These are phyloP conservation scores for Aphodius sticticus DNA, from an alignment of 2,888 invertebrate genomes.

Conservation along the genomic window DNA sequence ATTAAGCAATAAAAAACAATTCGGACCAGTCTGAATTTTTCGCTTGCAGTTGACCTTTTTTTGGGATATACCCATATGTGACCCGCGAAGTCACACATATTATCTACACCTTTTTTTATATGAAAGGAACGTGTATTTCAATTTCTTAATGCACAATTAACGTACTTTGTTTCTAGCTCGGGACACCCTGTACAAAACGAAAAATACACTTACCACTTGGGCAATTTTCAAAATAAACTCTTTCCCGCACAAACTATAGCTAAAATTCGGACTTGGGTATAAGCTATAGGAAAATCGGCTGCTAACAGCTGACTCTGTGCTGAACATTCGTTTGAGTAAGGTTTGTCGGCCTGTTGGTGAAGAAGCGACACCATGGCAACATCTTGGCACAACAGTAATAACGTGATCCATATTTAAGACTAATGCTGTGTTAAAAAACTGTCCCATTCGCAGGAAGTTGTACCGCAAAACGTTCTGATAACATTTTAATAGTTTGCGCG, in stretches of 20 bases:
- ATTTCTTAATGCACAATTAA: neutral
- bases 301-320: conserved; percentile 46
- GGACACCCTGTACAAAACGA: neutral
- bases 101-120: too few relatives aligned
- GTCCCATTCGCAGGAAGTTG: conserved; percentile 1
- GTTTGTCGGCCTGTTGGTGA: neutral
- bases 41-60: too few relatives aligned
- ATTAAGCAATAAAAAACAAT: too few relatives aligned
- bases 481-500: too few relatives aligned
- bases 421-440: neutral
- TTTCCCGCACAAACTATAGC: conserved; percentile 42
- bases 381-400: neutral
- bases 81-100: too few relatives aligned
- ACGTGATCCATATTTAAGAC: neutral
- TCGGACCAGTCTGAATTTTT: too few relatives aligned
- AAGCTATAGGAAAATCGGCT: conserved; percentile 36
- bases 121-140: neutral
- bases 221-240: conserved; percentile 48
- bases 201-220: conserved; percentile 46
- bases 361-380: neutral
- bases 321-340: conserved; percentile 35
- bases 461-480: neutral
- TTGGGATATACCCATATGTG: too few relatives aligned
- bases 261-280: conserved; percentile 39
- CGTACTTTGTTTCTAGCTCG: too few relatives aligned